Base-by-base conservation (phyloP, 2,113 vertebrate genomes). In the Cacatua alba region DNA sequence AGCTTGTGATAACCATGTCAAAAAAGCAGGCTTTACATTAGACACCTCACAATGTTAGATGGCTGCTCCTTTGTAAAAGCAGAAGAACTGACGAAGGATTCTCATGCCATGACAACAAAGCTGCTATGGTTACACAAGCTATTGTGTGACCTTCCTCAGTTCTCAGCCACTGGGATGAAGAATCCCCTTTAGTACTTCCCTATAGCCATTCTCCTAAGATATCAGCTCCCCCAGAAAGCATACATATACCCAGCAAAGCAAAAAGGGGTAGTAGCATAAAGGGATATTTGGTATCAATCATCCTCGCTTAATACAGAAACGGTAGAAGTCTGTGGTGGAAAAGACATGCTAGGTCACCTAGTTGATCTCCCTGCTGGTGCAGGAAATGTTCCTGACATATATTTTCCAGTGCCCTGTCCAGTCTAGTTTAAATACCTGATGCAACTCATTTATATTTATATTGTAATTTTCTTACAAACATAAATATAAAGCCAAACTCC, bases 401-500 rank as follows among this genome's bases (percentile, higher is more conserved):
- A 96, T 96, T 94, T 95, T 92, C 88, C 57, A 78, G 88, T 91
- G 69, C 26, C 69, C 77, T 95, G 94, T 96, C 90, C 95, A 90
- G 94, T 92, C 91, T 92, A 79, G 86, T 96, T 96, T 96, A 94
- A 96, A 96, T 96, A 95, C 92, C 88, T 91, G 90, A 96, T 96
- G 92, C 88, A 90, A 93, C 94, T 96, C 94, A 96, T 96, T 96
- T 96, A 96, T 96, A 97, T 96, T 96, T 97, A 96, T 97, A 94
- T 94, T 94, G 95, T 88, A 96, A 96, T 97, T 97, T 95, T 94
- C 94, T 97, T 96, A 94, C 91, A 95, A 92, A 93, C 86, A 91
- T 96, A 97, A 97, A 95, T 97, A 96, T 94, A 98, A 97, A 97
- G 86, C 94, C 90, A 96, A 97, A 97, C 96, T 96, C 93, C 93